Evolutionary conservation across 1,140 invertebrate genomes (phyloP).

Genomic region (Eumeta japonica): DNA sequence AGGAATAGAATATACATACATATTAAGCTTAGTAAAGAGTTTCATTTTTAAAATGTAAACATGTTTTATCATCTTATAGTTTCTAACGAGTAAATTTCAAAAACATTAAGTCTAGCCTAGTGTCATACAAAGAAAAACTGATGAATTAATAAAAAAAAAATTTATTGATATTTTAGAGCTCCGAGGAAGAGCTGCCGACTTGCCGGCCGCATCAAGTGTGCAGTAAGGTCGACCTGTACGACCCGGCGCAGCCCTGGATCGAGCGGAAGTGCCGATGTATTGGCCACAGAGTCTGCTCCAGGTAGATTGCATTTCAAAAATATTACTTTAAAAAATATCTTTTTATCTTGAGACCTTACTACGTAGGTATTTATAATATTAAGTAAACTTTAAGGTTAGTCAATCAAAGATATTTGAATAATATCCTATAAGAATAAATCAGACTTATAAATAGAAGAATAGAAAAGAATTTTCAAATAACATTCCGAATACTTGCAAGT

Average conservation of each 20-base stretch:
- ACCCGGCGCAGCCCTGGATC: conserved; percentile 73
- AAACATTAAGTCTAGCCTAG: too few relatives aligned
- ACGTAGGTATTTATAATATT: neutral
- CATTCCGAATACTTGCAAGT: too few relatives aligned
- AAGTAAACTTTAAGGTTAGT: neutral
- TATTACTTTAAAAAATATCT: neutral
- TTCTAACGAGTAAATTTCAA: too few relatives aligned
- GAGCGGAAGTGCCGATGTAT: conserved; percentile 85
- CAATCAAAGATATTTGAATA: neutral
- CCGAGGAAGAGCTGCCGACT: conserved; percentile 77
- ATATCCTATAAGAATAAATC: neutral
- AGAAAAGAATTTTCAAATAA: too few relatives aligned
- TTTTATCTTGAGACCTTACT: neutral
- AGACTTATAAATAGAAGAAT: too few relatives aligned
- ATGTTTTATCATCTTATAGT: too few relatives aligned
- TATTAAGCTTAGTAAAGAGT: too few relatives aligned
- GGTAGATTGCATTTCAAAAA: conserved; percentile 21
- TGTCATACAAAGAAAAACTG: too few relatives aligned
- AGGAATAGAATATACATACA: too few relatives aligned
- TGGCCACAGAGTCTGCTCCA: conserved; percentile 65
- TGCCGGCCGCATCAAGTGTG: conserved; percentile 79
- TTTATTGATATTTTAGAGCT: conserved; percentile 61
- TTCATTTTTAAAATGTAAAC: too few relatives aligned
- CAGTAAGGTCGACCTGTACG: conserved; percentile 86
- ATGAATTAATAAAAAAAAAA: too few relatives aligned